phyloP scores from a whole-genome alignment of 2,797 vertebrate species.

The Pseudocheirus occidentalis region DNA sequence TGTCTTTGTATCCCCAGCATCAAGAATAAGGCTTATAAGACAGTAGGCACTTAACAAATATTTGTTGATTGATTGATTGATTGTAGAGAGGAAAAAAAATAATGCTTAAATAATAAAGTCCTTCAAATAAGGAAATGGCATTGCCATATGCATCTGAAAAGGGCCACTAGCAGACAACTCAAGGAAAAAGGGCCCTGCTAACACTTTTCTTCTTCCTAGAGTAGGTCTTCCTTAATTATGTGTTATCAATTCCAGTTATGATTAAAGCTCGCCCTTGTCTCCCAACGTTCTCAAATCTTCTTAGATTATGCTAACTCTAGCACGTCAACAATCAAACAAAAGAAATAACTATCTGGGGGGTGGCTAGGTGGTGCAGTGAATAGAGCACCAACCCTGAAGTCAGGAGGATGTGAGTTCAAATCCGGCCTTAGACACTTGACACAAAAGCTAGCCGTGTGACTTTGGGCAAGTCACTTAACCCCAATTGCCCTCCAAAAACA shows the following conservation, averaged over 20 bases:
- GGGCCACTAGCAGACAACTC: neutral
- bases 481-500: no score
- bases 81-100: neutral
- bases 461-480: no score
- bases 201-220: neutral
- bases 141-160: neutral
- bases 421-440: no score
- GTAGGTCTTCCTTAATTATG: neutral
- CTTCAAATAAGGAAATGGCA: neutral
- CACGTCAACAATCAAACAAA: neutral
- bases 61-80: neutral
- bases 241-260: neutral
- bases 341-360: neutral
- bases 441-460: no score
- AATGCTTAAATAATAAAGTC: neutral
- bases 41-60: neutral
- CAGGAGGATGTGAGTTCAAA: no score
- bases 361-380: no score
- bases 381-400: no score
- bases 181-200: neutral
- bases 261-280: neutral
- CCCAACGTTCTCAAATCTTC: neutral
- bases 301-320: neutral
- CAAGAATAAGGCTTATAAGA: neutral
- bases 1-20: neutral